phyloP scores from a whole-genome alignment of 2,888 invertebrate species.

The Perizoma flavofasciatum region DNA sequence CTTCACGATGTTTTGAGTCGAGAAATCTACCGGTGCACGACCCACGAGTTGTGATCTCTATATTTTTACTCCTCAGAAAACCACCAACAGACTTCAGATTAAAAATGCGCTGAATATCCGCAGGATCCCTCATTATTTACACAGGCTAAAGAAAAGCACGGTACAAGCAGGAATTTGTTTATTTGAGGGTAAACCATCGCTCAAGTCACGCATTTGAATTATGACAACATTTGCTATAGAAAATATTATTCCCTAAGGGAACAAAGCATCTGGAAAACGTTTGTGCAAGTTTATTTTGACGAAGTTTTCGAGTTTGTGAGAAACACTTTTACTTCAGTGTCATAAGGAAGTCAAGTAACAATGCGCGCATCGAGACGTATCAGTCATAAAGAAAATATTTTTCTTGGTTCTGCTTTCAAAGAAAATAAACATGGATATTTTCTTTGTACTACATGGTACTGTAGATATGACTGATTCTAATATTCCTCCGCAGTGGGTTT shows the following conservation, averaged over 20 bases:
- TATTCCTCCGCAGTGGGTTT: too few species aligned
- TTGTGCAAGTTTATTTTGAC: constrained; percentile 33
- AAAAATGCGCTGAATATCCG: constrained; percentile 34
- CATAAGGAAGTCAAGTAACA: constrained; percentile 23
- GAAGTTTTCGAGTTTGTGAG: constrained; percentile 24
- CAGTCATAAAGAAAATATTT: constrained; percentile 25
- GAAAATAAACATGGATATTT: constrained; percentile 22
- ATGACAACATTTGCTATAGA: constrained; percentile 25
- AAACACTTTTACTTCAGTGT: constrained; percentile 20
- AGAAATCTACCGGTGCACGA: too few species aligned
- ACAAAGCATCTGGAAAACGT: constrained; percentile 24
- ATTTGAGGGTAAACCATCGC: constrained; percentile 26
- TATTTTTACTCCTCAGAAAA: constrained; percentile 26
- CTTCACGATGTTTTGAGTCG: too few species aligned
- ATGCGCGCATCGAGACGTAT: constrained; percentile 27
- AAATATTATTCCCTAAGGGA: constrained; percentile 9
- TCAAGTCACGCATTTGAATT: constrained; percentile 25
- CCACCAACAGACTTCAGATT: constrained; percentile 17
- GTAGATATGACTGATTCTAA: constrained; percentile 6
- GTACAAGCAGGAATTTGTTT: constrained; percentile 23
- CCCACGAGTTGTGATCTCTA: too few species aligned
- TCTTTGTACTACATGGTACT: constrained; percentile 12
- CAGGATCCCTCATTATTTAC: constrained; percentile 33
- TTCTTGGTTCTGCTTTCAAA: constrained; percentile 19
- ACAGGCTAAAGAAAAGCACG: constrained; percentile 23